Conservation (phyloP, 2,888 invertebrate genomes). For the Drosophila austrosaltans region DNA sequence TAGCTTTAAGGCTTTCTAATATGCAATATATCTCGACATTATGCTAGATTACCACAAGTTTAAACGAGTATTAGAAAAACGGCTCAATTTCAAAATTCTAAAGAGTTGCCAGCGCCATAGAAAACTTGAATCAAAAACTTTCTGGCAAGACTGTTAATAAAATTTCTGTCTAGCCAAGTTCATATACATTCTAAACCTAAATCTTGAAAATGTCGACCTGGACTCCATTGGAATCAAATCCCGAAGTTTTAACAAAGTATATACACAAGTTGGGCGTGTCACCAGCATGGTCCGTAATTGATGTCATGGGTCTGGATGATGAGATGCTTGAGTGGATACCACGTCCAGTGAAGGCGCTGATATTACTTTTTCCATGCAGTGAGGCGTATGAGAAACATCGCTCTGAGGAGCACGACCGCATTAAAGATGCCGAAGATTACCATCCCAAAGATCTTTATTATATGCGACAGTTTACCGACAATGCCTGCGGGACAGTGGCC, state of each 20-base stretch:
- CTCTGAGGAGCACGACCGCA: constrained; percentile 87
- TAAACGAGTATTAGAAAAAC: not conserved
- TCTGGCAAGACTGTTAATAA: not conserved
- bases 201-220: constrained; percentile 78
- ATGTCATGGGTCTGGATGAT: constrained; percentile 95
- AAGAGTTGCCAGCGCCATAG: not conserved
- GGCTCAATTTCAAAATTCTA: not conserved
- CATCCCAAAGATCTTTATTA: constrained; percentile 90
- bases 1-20: constrained; percentile 28
- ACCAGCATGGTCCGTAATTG: constrained; percentile 91
- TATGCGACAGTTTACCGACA: constrained; percentile 95
- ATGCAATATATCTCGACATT: constrained; percentile 24
- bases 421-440: constrained; percentile 86
- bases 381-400: constrained; percentile 90
- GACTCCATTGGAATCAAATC: constrained; percentile 86
- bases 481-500: constrained; percentile 99
- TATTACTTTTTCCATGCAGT: constrained; percentile 94
- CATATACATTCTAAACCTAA: constrained; percentile 6
- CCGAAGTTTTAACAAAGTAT: constrained; percentile 88
- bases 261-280: constrained; percentile 92
- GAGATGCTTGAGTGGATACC: constrained; percentile 95
- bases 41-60: not conserved
- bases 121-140: not conserved
- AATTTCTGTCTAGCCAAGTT: constrained; percentile 2
- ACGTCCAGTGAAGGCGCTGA: constrained; percentile 90